A percentile compares a stretch with the other conserved stretches of the same genome.
Conservation (phyloP, 1,140 invertebrate genomes). For the Eueides isabella region DNA sequence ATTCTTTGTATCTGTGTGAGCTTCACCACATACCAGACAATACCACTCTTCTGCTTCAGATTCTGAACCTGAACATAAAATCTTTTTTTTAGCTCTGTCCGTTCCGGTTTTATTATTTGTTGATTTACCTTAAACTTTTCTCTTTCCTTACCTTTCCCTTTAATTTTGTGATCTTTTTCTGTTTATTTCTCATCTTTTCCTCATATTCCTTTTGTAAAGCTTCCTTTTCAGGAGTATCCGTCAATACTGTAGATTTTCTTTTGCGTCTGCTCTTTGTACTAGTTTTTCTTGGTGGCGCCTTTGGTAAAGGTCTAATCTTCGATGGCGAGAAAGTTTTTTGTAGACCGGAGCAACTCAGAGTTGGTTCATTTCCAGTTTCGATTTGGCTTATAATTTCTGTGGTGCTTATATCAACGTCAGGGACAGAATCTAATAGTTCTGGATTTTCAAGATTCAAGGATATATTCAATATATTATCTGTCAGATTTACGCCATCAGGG, state of each 20-base stretch:
- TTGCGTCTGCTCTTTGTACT: constrained; percentile 8
- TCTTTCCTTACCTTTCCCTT: constrained; percentile 11
- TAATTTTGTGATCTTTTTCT: constrained; percentile 8
- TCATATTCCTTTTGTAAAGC: constrained; percentile 17
- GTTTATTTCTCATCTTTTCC: background rate
- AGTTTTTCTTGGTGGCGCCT: constrained; percentile 15
- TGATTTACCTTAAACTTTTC: too few species aligned
- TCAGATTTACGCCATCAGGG: too few species aligned
- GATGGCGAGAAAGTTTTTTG: background rate
- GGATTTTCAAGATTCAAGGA: constrained; percentile 16
- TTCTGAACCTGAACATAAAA: background rate
- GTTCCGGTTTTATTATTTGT: background rate
- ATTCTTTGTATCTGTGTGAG: background rate
- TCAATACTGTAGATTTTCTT: constrained; percentile 4
- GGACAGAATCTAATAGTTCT: constrained; percentile 8
- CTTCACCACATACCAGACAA: background rate
- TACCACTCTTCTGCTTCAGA: background rate
- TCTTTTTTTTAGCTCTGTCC: background rate
- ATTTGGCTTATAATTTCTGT: constrained; percentile 15
- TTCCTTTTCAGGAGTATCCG: constrained; percentile 16
- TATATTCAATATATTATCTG: constrained; percentile 10
- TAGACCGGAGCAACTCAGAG: too few species aligned
- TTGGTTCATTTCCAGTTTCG: too few species aligned
- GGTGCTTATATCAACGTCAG: constrained; percentile 18
- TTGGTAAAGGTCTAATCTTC: constrained; percentile 20